phyloP scores from a whole-genome alignment of 2,113 vertebrate species.

The Mola mola region DNA sequence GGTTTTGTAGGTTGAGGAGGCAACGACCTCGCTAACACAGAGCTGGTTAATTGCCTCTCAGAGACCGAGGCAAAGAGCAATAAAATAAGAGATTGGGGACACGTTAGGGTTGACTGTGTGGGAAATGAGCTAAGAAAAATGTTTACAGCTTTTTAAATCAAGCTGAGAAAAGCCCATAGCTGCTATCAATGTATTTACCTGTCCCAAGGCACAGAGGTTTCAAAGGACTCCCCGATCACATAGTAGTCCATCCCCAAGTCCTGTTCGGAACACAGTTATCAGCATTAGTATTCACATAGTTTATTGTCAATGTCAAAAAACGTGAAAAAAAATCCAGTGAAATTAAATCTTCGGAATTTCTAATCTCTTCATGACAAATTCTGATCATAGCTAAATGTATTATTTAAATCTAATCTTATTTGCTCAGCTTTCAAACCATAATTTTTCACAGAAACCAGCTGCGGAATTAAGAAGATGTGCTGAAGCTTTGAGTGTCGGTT shows the following conservation, averaged over 20 bases:
- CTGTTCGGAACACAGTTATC: slow-evolving; percentile 71
- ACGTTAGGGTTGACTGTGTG: slow-evolving; percentile 25
- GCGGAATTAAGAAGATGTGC: too few relatives aligned
- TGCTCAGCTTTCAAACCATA: too few relatives aligned
- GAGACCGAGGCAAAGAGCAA: slow-evolving; percentile 33
- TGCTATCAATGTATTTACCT: slow-evolving; percentile 84
- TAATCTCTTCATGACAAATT: neutral
- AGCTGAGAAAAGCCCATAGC: slow-evolving; percentile 1
- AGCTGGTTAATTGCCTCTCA: slow-evolving; percentile 60
- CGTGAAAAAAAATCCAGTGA: neutral
- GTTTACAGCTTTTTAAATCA: slow-evolving; percentile 21
- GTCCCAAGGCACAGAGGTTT: slow-evolving; percentile 99
- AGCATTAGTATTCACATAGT: slow-evolving; percentile 10
- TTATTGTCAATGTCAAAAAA: neutral
- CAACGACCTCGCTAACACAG: slow-evolving; percentile 40
- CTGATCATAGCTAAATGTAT: neutral
- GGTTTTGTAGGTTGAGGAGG: slow-evolving; percentile 35
- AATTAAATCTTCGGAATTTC: neutral
- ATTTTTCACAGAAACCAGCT: too few relatives aligned
- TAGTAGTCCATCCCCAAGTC: slow-evolving; percentile 97
- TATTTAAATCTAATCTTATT: too few relatives aligned
- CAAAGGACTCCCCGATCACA: slow-evolving; percentile 96
- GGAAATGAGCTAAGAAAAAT: slow-evolving; percentile 22
- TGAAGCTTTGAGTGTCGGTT: neutral
- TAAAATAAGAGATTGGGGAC: slow-evolving; percentile 17